A percentile compares a stretch with the other conserved stretches of the same genome.
phyloP scores from a whole-genome alignment of 2,888 invertebrate genomes.

The Microlaimidae sp. region DNA sequence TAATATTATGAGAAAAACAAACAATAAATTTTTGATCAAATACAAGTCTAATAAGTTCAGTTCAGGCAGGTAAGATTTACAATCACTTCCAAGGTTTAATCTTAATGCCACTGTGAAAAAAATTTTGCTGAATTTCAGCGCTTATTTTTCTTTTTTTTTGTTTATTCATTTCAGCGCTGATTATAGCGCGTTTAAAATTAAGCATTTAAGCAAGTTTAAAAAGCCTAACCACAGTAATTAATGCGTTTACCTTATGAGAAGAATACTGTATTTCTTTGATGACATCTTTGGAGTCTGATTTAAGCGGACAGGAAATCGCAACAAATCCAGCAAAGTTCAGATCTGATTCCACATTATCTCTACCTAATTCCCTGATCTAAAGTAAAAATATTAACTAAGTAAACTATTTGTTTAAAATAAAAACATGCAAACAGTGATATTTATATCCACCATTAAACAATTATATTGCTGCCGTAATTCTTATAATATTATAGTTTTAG shows the following conservation, averaged over 20 bases:
- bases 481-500: too few relatives aligned
- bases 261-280: constrained; percentile 81
- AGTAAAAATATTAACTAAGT: too few relatives aligned
- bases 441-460: too few relatives aligned
- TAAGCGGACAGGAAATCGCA: constrained; percentile 91
- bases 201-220: neutral
- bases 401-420: constrained; percentile 11
- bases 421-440: too few relatives aligned
- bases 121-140: too few relatives aligned
- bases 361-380: constrained; percentile 60
- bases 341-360: constrained; percentile 70
- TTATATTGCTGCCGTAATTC: too few relatives aligned
- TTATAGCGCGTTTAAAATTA: neutral
- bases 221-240: too few relatives aligned
- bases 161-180: too few relatives aligned
- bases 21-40: neutral
- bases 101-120: too few relatives aligned
- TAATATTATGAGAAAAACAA: neutral
- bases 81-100: too few relatives aligned
- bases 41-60: neutral
- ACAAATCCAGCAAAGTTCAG: constrained; percentile 88
- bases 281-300: constrained; percentile 80
- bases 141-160: too few relatives aligned
- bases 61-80: too few relatives aligned
- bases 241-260: constrained; percentile 58